Percentiles rank a stretch among this genome's conserved stretches.
phyloP scores from a whole-genome alignment of 2,797 vertebrate genomes.

The Amblyraja radiata region DNA sequence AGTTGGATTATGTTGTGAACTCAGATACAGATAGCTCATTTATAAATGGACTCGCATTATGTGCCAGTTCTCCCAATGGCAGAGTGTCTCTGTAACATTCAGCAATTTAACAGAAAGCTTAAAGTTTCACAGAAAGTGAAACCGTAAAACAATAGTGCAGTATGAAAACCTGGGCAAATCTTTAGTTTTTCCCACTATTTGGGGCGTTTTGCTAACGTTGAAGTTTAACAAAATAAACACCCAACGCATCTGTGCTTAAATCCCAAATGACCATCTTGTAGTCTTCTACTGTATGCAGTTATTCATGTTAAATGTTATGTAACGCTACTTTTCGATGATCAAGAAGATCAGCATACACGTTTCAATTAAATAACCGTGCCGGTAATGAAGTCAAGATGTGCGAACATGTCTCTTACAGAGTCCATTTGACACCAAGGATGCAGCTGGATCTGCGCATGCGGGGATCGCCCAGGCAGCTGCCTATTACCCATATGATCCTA shows the following conservation, averaged over 20 bases:
- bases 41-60: not conserved
- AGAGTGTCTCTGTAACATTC: not conserved
- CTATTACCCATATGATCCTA: constrained; percentile 90
- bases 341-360: not conserved
- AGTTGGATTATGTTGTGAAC: constrained; percentile 19
- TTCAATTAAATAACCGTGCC: not conserved
- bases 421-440: constrained; percentile 86
- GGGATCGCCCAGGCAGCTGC: constrained; percentile 80
- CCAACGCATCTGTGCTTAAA: not conserved
- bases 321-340: not conserved
- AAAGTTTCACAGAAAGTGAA: not conserved
- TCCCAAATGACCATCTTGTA: not conserved
- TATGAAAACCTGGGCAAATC: not conserved
- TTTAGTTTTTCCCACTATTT: not conserved
- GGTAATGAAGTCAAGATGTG: constrained; percentile 26
- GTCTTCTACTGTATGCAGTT: not conserved
- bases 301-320: not conserved
- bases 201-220: not conserved
- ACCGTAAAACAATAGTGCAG: no score
- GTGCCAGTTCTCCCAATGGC: not conserved
- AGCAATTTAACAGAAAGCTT: not conserved
- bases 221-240: not conserved
- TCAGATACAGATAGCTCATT: not conserved
- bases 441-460: constrained; percentile 80
- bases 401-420: constrained; percentile 64